Conservation (phyloP, 2,888 invertebrate genomes). For the Palloptera scutellata region DNA sequence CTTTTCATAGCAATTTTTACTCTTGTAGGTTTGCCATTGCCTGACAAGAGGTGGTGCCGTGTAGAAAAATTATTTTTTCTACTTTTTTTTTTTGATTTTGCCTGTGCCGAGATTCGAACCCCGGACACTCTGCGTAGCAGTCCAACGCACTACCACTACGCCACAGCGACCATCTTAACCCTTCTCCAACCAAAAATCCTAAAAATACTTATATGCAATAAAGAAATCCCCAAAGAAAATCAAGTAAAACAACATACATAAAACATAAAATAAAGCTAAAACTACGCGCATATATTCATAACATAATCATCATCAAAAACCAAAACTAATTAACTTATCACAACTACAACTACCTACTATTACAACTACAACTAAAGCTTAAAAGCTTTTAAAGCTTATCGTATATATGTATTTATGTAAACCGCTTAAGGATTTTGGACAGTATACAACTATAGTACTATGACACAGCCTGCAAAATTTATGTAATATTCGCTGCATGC, state of each 20-base stretch:
- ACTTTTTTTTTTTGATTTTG: no score
- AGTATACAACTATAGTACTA: slow-evolving; percentile 11
- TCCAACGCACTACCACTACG: no score
- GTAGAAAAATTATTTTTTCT: no score
- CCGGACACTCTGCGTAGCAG: no score
- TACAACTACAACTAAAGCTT: background rate
- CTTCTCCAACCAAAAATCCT: slow-evolving; percentile 4
- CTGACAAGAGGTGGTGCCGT: no score
- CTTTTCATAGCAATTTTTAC: no score
- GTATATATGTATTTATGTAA: background rate
- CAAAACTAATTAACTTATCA: no score
- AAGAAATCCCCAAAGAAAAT: background rate
- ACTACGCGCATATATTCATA: background rate
- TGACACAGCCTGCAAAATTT: slow-evolving; percentile 18
- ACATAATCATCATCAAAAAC: no score
- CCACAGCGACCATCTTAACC: background rate
- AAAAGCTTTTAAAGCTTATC: background rate
- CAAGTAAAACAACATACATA: background rate
- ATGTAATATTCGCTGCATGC: background rate
- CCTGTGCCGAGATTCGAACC: no score
- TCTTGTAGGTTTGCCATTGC: no score
- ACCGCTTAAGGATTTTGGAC: background rate
- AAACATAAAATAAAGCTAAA: slow-evolving; percentile 13
- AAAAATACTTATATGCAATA: background rate
- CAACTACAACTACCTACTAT: background rate